Base-by-base conservation (phyloP, 2,113 vertebrate genomes). In the Ptilorrhoa leucosticta region DNA sequence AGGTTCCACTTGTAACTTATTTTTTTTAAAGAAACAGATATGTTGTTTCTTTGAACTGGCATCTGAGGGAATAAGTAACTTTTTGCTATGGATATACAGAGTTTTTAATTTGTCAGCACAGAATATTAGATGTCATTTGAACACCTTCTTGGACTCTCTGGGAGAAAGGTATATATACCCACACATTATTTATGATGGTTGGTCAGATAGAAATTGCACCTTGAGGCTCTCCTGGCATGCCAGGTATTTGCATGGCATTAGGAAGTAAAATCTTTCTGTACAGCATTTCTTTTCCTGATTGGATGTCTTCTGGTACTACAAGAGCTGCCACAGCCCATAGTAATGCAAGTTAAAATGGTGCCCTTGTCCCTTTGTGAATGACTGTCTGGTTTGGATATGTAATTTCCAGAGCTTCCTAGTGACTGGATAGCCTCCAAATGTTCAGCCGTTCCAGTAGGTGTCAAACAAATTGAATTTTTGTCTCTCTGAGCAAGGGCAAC, bases 351-450 rank as follows among this genome's bases (percentile, higher is more conserved):
- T 27, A 28, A 81, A 89, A 60, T 31, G 11, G 42, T 79, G 61
- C 15, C 1, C 0, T 15, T 31, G 8, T 56, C 53, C 13, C 31
- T 87, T 70, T 77, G 30, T 3, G 2, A 66, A 44, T 70, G n/a
- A n/a, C 30, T 73, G n/a, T 68, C 44, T 0, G 0, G 39, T 37
- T 66, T 3, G 1, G 47, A 63, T 19, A 9, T 10, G 4, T 44
- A 15, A 35, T 76, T 87, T 51, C 44, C 40, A 63, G 71, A 80
- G 47, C 30, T 87, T 80, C 24, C 19, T 75, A 31, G 39, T 1
- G 7, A 66, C 30, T 31, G 45, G 42, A 20, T 45, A 77, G 54
- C 11, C 15, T 83, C 20, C 5, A 1, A 82, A 56, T 53, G 21
- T 86, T 73, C 28, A 37, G 9, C n/a, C 80, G 7, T 65, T 79